These are phyloP conservation scores for Eurosta solidaginis DNA, from an alignment of 1,140 invertebrate genomes.

Conservation along the genomic window DNA sequence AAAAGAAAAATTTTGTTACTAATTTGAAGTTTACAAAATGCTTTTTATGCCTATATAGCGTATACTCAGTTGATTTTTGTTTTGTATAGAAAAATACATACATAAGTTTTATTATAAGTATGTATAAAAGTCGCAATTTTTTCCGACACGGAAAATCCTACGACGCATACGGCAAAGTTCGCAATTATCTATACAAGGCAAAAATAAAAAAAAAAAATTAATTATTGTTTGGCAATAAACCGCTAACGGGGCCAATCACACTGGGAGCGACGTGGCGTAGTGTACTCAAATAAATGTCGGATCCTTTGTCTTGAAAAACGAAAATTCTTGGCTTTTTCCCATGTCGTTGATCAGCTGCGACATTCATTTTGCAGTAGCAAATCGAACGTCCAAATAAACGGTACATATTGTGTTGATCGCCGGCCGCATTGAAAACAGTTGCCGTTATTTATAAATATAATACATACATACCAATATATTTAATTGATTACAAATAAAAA, in stretches of 20 bases:
- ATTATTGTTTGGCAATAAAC: not conserved
- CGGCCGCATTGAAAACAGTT: not conserved
- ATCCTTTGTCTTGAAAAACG: not conserved
- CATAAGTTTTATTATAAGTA: not conserved
- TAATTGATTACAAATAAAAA: not conserved
- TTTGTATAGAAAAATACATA: not conserved
- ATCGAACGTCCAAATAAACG: not conserved
- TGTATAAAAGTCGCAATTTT: not conserved
- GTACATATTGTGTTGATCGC: not conserved
- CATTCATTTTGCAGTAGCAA: conserved; percentile 3
- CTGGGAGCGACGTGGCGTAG: too few species aligned
- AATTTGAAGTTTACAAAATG: too few species aligned
- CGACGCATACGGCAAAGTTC: conserved; percentile 9
- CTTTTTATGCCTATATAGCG: too few species aligned
- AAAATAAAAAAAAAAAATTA: too few species aligned
- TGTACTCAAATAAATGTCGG: not conserved
- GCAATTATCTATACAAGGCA: not conserved
- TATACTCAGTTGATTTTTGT: too few species aligned
- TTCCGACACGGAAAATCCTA: not conserved
- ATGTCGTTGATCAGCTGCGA: not conserved
- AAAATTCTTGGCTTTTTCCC: conserved; percentile 10
- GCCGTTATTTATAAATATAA: not conserved
- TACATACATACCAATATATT: not conserved
- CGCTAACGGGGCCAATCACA: not conserved
- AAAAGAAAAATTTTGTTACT: too few species aligned